Percentiles rank a stretch among this genome's conserved stretches.
phyloP scores from a whole-genome alignment of 2,113 vertebrate genomes.

The Anoura caudifer region DNA sequence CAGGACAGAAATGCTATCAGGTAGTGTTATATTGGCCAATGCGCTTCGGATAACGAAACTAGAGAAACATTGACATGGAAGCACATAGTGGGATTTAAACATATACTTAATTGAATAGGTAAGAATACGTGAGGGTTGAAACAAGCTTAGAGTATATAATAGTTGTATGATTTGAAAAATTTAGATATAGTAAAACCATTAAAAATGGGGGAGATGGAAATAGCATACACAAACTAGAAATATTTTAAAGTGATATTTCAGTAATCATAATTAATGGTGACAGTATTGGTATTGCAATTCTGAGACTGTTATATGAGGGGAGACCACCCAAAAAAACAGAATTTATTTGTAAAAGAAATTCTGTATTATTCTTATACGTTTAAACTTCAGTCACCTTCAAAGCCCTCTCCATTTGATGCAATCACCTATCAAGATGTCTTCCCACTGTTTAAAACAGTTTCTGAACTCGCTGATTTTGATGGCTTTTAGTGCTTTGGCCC shows the following conservation, averaged over 20 bases:
- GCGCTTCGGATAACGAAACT: not conserved
- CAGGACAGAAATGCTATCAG: not conserved
- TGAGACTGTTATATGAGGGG: not conserved
- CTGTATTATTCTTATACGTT: too few species aligned
- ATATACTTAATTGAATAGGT: not conserved
- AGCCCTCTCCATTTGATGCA: too few species aligned
- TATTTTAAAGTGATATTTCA: not conserved
- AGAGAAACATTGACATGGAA: not conserved
- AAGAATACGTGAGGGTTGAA: not conserved
- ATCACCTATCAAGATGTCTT: too few species aligned
- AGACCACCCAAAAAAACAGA: too few species aligned
- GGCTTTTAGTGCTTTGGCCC: too few species aligned
- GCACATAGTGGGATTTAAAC: not conserved
- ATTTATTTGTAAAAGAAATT: too few species aligned
- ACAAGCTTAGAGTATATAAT: not conserved
- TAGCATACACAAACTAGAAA: not conserved
- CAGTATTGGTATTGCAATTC: not conserved
- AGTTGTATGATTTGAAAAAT: not conserved
- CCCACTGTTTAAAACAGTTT: too few species aligned
- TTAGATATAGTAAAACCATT: not conserved
- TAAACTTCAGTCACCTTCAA: too few species aligned
- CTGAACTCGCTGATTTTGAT: too few species aligned
- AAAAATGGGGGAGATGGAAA: not conserved
- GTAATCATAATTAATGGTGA: not conserved
- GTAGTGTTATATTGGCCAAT: not conserved